phyloP scores from a whole-genome alignment of 2,888 invertebrate genomes.

The Craniophora ligustri region DNA sequence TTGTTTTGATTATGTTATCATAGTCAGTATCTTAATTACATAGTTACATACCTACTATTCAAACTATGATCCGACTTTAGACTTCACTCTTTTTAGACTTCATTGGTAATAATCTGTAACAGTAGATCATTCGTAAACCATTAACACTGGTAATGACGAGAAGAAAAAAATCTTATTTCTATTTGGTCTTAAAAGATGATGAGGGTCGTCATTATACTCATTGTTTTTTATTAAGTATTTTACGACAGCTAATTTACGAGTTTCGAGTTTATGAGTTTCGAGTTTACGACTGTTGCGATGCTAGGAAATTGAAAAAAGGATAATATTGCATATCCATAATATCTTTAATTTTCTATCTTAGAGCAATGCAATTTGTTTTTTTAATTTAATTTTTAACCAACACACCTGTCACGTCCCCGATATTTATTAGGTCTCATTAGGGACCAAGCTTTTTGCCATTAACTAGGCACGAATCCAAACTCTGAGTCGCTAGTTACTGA shows the following conservation, averaged over 20 bases:
- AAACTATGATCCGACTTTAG: no score
- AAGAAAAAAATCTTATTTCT: conserved; percentile 40
- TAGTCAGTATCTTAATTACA: no score
- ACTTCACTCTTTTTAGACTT: no score
- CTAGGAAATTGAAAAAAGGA: conserved; percentile 42
- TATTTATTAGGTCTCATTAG: no score
- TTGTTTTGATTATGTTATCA: no score
- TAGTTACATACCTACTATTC: no score
- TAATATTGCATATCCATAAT: conserved; percentile 33
- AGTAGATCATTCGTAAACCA: conserved; percentile 8
- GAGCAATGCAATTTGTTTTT: conserved; percentile 15
- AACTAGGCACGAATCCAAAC: no score
- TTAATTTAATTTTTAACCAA: no score
- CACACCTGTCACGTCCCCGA: no score
- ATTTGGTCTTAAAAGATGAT: conserved; percentile 50
- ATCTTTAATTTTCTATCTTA: conserved; percentile 12
- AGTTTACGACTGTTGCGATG: conserved; percentile 51
- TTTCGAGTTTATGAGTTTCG: conserved; percentile 50
- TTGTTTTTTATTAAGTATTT: conserved; percentile 61
- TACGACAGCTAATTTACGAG: conserved; percentile 54
- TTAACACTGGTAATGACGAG: conserved; percentile 15
- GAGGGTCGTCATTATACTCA: conserved; percentile 50
- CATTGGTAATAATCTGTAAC: neutral
- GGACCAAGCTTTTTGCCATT: no score
- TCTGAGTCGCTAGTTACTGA: no score